These are phyloP conservation scores for Meiosimyza decipiens DNA, from an alignment of 2,888 invertebrate genomes.

Conservation along the genomic window DNA sequence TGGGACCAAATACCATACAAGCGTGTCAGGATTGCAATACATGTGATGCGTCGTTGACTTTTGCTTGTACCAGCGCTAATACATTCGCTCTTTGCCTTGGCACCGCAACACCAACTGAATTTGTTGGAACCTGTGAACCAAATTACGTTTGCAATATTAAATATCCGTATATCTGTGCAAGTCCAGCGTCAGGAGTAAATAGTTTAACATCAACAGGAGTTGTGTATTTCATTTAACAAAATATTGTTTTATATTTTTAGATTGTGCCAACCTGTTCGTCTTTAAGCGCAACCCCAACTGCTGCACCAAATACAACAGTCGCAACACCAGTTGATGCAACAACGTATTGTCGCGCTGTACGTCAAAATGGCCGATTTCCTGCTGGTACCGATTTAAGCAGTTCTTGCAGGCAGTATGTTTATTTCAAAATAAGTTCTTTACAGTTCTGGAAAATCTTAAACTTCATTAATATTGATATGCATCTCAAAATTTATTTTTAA, in stretches of 20 bases:
- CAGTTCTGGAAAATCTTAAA: no score
- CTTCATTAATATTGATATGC: no score
- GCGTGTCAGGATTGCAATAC: constrained; percentile 54
- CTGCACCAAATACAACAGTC: constrained; percentile 31
- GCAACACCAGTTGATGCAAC: constrained; percentile 37
- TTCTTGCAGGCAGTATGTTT: constrained; percentile 52
- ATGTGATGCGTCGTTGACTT: constrained; percentile 50
- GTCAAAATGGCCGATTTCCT: constrained; percentile 44
- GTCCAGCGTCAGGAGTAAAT: constrained; percentile 36
- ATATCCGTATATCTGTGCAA: constrained; percentile 41
- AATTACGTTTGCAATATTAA: constrained; percentile 53
- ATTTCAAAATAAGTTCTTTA: no score
- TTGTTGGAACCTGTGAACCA: constrained; percentile 47
- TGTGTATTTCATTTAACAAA: neutral
- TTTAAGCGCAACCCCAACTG: constrained; percentile 44
- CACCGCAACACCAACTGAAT: constrained; percentile 41
- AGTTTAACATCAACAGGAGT: neutral
- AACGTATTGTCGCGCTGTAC: constrained; percentile 47
- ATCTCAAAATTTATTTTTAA: no score
- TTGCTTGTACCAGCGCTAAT: constrained; percentile 55
- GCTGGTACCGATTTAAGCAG: constrained; percentile 49
- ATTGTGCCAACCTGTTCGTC: constrained; percentile 50
- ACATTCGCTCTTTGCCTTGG: constrained; percentile 57
- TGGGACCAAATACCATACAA: constrained; percentile 25
- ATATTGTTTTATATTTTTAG: constrained; percentile 26